Evolutionary conservation across 2,888 invertebrate genomes (phyloP).

Genomic region (Sphecodes monilicornis): DNA sequence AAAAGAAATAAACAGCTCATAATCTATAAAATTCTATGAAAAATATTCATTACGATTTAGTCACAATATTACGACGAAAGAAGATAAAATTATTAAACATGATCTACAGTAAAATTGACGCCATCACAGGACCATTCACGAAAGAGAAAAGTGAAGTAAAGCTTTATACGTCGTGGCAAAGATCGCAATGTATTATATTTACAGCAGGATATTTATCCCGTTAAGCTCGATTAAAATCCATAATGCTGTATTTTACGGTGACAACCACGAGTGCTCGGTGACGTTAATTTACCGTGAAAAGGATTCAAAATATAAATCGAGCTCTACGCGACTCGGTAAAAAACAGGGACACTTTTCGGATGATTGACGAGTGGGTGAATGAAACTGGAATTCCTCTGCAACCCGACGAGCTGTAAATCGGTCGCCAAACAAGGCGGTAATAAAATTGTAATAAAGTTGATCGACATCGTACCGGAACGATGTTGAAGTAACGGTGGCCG

Average conservation of each 20-base stretch:
- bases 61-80: too few species aligned
- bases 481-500: background rate
- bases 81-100: too few species aligned
- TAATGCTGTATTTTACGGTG: background rate
- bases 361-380: slow-evolving; percentile 1
- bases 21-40: background rate
- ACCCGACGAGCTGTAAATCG: background rate
- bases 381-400: background rate
- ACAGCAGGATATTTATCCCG: background rate
- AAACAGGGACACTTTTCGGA: background rate
- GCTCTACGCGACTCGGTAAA: background rate
- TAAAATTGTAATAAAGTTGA: slow-evolving; percentile 9
- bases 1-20: background rate
- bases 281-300: background rate
- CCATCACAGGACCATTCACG: background rate
- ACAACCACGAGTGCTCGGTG: background rate
- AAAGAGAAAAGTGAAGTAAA: background rate
- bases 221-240: background rate
- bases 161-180: background rate
- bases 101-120: background rate
- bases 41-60: too few species aligned
- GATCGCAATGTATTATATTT: background rate
- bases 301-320: background rate
- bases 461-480: background rate
- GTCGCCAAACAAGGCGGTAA: slow-evolving; percentile 6